Evolutionary conservation across 64 coral and sea anemone genomes (phyloP), one percentile per base, ranked within the genome.

Genomic region (Montipora cactus): DNA sequence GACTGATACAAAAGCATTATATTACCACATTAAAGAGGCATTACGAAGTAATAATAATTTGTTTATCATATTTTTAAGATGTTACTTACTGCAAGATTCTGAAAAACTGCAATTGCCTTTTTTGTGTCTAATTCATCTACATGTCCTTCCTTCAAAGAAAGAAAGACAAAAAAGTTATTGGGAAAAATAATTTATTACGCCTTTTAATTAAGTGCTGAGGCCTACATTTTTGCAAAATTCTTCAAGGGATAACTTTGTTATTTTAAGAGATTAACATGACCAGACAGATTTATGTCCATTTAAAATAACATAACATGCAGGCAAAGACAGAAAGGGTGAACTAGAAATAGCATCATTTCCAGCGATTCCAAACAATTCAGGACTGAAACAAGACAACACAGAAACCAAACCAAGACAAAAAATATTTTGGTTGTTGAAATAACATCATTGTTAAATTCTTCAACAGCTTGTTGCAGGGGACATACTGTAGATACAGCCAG

Each of bases 101-200:
- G 98, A 92, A 96, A 99, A n/a, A 99, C 95, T 85, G 98, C 94
- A 9, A 99, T 99, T 25, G 89, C 98, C 84, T 99, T 99, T 70
- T 99, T 99, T 3, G 98, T 99, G 76, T 99, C 98, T 15, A 99
- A 90, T 87, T 99, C 92, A 87, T 99, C 98, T 49, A 94, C 78
- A 44, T 99, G 98, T 47, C 95, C 98, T 67, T 99, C 98, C 98
- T 99, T 5, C 4, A 79, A 76, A 44, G 49, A 79, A 66, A 59
- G 15, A 57, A 89, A 48, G 9, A 75, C 8, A 16, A 64, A 15
- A 14, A 55, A 55, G 10, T 64, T 15, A 64, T 18, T 64, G 61
- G 61, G 13, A 64, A 64, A 7, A 37, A 37, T 37, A 37, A 37
- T 37, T 2, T 37, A 37, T 37, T 37, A 37, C 0, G 37, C 37